Base-by-base conservation (phyloP, 1,140 invertebrate species). In the Meloidogyne floridensis region DNA sequence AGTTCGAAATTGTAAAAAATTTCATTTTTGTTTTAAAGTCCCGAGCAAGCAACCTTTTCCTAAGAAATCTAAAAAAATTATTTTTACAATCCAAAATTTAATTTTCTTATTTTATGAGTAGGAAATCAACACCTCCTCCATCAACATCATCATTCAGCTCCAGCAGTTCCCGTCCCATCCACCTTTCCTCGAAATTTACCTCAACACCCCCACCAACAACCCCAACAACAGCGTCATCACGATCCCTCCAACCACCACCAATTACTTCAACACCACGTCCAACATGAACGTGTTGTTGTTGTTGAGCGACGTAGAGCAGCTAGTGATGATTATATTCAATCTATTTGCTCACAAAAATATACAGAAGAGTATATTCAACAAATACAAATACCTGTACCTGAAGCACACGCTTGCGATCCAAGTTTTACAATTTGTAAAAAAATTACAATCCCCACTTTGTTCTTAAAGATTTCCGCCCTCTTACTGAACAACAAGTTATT, bases 301-400 rank as follows among this genome's bases (percentile, higher is more conserved):
- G 51, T 70, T 53, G 81, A 82, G 56, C 56, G 75, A 20, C 82
- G 75, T 10, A 69, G 84, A 72, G 84, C 84, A 47, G 85, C 84
- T 59, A 87, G 84, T 65, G 84, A 85, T 77, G 84, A 85, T 42
- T 86, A 86, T 65, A 84, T 85, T 54, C 85, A 84, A 43, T 84
- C 73, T 18, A 87, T 86, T 72, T 73, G 86, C 11, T 80, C 83
- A 42, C 77, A 87, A 54, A 78, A 82, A 43, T 77, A 87, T 51
- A 82, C 86, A 9, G 84, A 87, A 47, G 86, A 87, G 43, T 65
- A 82, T 72, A 81, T 86, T 47, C 69, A 51, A 18, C 80, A 83
- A 59, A 87, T 86, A 42, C 53, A 85, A 70, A 85, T 86, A 70
- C 85, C 85, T 20, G 85, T 86, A 42, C 43, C 84, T 11, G 69